A percentile compares a stretch with the other conserved stretches of the same genome.
Conservation (phyloP, 1,140 invertebrate genomes). For the Drosophila simulans region DNA sequence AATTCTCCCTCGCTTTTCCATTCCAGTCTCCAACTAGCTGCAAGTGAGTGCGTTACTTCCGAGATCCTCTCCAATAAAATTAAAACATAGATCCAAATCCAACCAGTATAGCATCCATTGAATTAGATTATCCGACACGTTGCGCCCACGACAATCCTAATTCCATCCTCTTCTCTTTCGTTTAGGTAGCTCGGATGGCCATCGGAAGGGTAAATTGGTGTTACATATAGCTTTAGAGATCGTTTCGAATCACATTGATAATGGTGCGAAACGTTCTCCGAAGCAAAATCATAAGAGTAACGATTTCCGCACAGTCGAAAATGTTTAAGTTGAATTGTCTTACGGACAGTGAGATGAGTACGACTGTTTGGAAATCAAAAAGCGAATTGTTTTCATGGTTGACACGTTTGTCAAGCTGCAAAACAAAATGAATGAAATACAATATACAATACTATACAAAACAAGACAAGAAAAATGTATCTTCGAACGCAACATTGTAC, state of each 20-base stretch:
- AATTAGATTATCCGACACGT: conserved; percentile 36
- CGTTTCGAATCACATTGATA: conserved; percentile 17
- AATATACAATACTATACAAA: background rate
- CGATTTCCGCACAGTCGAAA: conserved; percentile 24
- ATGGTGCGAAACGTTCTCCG: conserved; percentile 44
- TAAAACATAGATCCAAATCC: background rate
- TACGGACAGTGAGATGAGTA: conserved; percentile 18
- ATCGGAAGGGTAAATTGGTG: conserved; percentile 20
- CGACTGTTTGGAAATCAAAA: conserved; percentile 36
- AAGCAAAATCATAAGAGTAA: conserved; percentile 32
- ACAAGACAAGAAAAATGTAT: background rate
- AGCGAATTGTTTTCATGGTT: conserved; percentile 34
- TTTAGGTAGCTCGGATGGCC: conserved; percentile 9
- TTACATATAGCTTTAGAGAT: conserved; percentile 46
- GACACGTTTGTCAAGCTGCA: conserved; percentile 29
- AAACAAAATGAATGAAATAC: conserved; percentile 29
- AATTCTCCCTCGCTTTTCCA: conserved; percentile 11
- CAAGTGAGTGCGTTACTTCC: conserved; percentile 37
- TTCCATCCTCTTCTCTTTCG: conserved; percentile 5
- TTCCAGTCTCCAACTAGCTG: conserved; percentile 29
- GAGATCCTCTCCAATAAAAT: background rate
- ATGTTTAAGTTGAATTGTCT: background rate
- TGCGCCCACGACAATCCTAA: conserved; percentile 12
- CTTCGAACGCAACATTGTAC: conserved; percentile 54
- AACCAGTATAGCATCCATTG: background rate